Conservation (phyloP, 2,888 invertebrate species). For the Formica aserva region DNA sequence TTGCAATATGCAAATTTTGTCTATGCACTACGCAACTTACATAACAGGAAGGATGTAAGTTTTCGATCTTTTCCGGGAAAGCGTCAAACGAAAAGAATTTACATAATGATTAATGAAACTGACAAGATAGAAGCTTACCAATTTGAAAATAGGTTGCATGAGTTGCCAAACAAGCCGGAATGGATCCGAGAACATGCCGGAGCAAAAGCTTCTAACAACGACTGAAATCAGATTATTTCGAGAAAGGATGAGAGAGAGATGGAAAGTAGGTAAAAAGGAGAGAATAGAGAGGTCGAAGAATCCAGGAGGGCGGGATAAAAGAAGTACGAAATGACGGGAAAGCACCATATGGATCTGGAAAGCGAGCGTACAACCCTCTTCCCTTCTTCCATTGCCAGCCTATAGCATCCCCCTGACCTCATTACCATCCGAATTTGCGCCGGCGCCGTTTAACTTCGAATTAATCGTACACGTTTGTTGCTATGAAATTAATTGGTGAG, state of each 20-base stretch:
- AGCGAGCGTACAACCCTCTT: conserved; percentile 46
- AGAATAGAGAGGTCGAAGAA: conserved; percentile 24
- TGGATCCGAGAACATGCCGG: conserved; percentile 54
- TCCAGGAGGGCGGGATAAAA: conserved; percentile 28
- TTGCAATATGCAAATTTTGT: conserved; percentile 22
- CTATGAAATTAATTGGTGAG: conserved; percentile 77
- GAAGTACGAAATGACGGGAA: conserved; percentile 54
- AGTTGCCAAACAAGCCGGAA: conserved; percentile 51
- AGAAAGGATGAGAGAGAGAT: conserved; percentile 27
- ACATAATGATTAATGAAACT: conserved; percentile 54
- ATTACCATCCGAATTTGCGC: conserved; percentile 67
- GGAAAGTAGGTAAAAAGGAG: background rate
- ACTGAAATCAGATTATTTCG: conserved; percentile 51
- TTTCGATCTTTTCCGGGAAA: conserved; percentile 1
- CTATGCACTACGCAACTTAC: background rate
- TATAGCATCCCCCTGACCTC: conserved; percentile 68
- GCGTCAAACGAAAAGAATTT: conserved; percentile 40
- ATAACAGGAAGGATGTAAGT: conserved; percentile 15
- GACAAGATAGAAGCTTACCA: conserved; percentile 17
- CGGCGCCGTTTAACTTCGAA: conserved; percentile 67
- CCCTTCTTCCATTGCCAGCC: conserved; percentile 31
- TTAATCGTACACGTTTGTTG: conserved; percentile 74
- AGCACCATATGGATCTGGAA: conserved; percentile 58
- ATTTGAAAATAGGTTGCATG: conserved; percentile 53
- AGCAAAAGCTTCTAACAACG: conserved; percentile 67